phyloP scores from a whole-genome alignment of 2,888 invertebrate genomes.

The Timema podura region DNA sequence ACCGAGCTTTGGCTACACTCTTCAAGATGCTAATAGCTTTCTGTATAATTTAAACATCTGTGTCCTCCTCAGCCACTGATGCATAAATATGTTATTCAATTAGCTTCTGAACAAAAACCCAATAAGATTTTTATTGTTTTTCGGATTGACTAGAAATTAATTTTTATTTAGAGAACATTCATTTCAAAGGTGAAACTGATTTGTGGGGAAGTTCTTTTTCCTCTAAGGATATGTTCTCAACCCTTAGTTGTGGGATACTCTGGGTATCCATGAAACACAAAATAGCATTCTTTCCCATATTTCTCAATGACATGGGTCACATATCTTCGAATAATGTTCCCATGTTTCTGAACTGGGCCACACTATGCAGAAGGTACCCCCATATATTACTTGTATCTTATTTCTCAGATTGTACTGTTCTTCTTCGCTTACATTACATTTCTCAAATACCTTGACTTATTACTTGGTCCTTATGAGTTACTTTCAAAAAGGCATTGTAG shows the following conservation, averaged over 20 bases:
- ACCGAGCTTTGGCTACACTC: background rate
- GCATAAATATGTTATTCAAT: background rate
- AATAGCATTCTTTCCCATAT: background rate
- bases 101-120: background rate
- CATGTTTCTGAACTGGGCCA: background rate
- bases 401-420: conserved; percentile 4
- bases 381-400: background rate
- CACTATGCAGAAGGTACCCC: background rate
- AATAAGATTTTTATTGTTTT: background rate
- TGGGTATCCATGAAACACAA: background rate
- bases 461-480: too few relatives aligned
- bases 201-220: background rate
- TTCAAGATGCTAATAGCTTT: background rate
- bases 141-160: background rate
- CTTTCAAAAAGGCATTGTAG: too few relatives aligned
- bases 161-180: background rate
- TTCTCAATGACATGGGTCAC: background rate
- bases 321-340: background rate
- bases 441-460: background rate
- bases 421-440: background rate
- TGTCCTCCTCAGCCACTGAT: background rate
- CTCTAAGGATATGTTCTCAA: background rate
- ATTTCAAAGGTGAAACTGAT: background rate
- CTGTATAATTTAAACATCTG: background rate
- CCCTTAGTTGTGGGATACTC: background rate